A percentile compares a stretch with the other conserved stretches of the same genome.
Conservation (phyloP, 1,140 invertebrate species). For the Calephelis nemesis region DNA sequence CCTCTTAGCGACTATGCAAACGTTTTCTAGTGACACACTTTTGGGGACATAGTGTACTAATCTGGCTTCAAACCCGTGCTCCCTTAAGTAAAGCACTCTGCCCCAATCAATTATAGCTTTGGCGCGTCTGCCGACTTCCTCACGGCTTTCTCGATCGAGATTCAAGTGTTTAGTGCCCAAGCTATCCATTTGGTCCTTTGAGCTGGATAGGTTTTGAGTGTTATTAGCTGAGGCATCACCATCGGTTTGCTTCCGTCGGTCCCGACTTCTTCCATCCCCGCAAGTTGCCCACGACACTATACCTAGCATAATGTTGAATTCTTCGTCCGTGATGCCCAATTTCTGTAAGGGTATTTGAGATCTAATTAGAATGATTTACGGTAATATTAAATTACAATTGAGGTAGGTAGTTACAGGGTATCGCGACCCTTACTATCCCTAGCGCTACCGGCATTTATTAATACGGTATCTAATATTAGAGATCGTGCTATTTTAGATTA, state of each 20-base stretch:
- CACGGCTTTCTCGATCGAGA: conserved; percentile 69
- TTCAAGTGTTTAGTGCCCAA: conserved; percentile 20
- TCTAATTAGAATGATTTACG: neutral
- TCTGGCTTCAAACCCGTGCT: conserved; percentile 80
- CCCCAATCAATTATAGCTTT: conserved; percentile 89
- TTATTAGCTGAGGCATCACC: neutral
- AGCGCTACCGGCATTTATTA: no score
- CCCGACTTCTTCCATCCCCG: conserved; percentile 80
- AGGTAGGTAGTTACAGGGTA: no score
- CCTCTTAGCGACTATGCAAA: conserved; percentile 83
- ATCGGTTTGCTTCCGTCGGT: neutral
- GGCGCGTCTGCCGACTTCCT: conserved; percentile 84
- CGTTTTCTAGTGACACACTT: conserved; percentile 87
- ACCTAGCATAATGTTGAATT: conserved; percentile 88
- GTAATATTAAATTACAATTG: neutral
- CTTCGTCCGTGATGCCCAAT: conserved; percentile 80
- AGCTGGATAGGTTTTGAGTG: neutral
- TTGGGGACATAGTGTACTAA: conserved; percentile 84
- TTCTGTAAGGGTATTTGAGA: conserved; percentile 53
- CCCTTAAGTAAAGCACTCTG: conserved; percentile 82
- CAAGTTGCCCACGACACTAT: conserved; percentile 93
- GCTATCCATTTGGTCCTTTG: neutral
- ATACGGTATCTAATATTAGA: no score
- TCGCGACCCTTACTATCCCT: no score
- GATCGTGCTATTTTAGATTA: no score